Conservation (phyloP, 53 echinoderm and acorn worm species). For the Henricia sp. region DNA sequence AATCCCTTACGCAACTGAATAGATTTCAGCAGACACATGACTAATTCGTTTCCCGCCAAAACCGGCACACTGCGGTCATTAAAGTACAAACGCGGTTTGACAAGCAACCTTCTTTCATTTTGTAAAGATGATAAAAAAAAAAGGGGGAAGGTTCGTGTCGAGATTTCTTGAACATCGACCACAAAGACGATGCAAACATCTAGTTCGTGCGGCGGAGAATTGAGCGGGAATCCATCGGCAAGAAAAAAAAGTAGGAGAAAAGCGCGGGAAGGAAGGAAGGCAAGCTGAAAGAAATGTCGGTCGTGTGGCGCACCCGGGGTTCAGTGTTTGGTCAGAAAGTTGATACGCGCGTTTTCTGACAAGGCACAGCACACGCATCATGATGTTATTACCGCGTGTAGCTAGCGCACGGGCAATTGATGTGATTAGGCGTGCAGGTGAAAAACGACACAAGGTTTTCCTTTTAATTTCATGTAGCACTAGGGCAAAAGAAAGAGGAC, state of each 20-base stretch:
- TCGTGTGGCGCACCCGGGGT: slow-evolving; percentile 1
- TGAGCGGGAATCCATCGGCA: not conserved
- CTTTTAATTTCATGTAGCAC: slow-evolving; percentile 44
- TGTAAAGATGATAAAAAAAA: too few species aligned
- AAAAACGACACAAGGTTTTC: slow-evolving; percentile 44
- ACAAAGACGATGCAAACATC: slow-evolving; percentile 4
- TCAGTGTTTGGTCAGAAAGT: slow-evolving; percentile 28
- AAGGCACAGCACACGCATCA: slow-evolving; percentile 47
- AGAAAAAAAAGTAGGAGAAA: not conserved
- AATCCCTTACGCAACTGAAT: not conserved
- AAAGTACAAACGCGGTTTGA: too few species aligned
- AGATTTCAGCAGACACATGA: not conserved
- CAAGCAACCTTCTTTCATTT: too few species aligned
- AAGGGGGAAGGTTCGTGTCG: slow-evolving; percentile 3
- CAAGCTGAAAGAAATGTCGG: slow-evolving; percentile 5
- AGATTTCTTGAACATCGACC: not conserved
- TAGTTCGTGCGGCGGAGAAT: slow-evolving; percentile 34
- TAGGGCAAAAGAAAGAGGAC: not conserved
- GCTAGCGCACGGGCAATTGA: slow-evolving; percentile 22
- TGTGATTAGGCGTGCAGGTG: slow-evolving; percentile 46
- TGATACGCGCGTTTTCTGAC: slow-evolving; percentile 37
- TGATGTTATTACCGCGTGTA: slow-evolving; percentile 47
- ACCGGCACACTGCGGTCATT: not conserved
- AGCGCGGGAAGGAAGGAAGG: not conserved
- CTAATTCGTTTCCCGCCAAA: not conserved